These are phyloP conservation scores for Hydrolagus affinis DNA, from an alignment of 2,113 vertebrate genomes.

Conservation along the genomic window DNA sequence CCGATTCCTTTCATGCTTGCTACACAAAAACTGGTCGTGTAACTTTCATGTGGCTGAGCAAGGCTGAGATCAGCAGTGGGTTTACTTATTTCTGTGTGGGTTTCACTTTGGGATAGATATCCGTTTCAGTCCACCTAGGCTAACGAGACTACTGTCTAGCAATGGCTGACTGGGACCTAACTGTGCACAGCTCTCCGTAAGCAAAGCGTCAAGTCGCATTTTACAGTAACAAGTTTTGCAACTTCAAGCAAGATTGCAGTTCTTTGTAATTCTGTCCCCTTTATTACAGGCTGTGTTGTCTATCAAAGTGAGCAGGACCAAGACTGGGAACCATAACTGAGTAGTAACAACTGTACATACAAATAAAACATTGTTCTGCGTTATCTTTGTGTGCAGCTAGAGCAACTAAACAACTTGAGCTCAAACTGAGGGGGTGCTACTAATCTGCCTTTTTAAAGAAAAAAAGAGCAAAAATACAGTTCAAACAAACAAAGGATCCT, in stretches of 20 bases:
- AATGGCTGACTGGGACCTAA: not conserved
- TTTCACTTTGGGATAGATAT: not conserved
- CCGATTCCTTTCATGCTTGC: too few species aligned
- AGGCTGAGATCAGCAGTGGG: not conserved
- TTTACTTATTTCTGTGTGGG: not conserved
- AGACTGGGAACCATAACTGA: not conserved
- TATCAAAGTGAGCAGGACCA: slow-evolving; percentile 18
- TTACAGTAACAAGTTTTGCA: not conserved
- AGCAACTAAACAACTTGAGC: slow-evolving; percentile 7
- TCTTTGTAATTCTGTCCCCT: not conserved
- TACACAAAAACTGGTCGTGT: not conserved
- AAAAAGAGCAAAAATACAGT: not conserved
- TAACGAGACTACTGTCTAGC: not conserved
- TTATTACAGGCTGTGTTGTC: not conserved
- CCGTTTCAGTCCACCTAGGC: not conserved
- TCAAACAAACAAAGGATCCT: not conserved
- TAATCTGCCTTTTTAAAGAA: not conserved
- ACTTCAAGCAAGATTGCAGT: not conserved
- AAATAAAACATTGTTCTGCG: not conserved
- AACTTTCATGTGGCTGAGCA: not conserved
- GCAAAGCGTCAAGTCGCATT: not conserved
- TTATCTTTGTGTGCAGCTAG: not conserved
- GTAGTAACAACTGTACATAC: not conserved
- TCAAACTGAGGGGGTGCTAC: not conserved
- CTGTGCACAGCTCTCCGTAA: not conserved